Base-by-base conservation (phyloP, 2,888 invertebrate species). In the Aphrophora alni region DNA sequence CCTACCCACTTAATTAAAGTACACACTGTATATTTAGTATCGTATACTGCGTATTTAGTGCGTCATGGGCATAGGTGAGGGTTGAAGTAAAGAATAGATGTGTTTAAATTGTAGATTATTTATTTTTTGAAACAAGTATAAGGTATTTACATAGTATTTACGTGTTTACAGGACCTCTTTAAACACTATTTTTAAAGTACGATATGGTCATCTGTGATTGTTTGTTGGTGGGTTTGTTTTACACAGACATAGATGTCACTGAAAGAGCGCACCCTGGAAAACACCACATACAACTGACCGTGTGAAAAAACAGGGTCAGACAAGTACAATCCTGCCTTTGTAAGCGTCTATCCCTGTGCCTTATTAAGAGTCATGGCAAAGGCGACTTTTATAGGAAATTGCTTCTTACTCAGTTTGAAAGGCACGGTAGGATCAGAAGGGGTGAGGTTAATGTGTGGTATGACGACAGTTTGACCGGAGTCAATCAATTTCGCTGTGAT, bases 91-190 rank as follows among this genome's bases (percentile, higher is more conserved):
- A 33, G 33, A 33, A 33, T 33, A 33, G 33, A 33, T 33, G 33
- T 33, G 33, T 33, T 33, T 33, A 33, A 33, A 33, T 33, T 33
- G 33, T 33, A 33, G 3, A 33, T 33, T 33, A 33, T 33, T 33
- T 33, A 33, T 33, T 33, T 33, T 33, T 8, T 33, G 3, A 33
- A 33, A 33, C 33, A 33, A 33, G 33, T 33, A 5, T 33, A 33
- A 33, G 33, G 8, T 33, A 33, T 33, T 33, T 33, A 33, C 33
- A 33, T 33, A 33, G 33, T 33, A 8, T 33, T 72, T 72, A 72
- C 27, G 33, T 33, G 33, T 33, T 72, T 72, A 72, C 27, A 72
- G 33, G 33, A 72, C 72, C 33, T 72, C 27, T 72, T 72, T 72
- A 26, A 72, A 28, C 25, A 27, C 72, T 21, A 72, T 72, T 21